phyloP scores from a whole-genome alignment of 2,888 invertebrate species.

The Colostygia pectinataria region DNA sequence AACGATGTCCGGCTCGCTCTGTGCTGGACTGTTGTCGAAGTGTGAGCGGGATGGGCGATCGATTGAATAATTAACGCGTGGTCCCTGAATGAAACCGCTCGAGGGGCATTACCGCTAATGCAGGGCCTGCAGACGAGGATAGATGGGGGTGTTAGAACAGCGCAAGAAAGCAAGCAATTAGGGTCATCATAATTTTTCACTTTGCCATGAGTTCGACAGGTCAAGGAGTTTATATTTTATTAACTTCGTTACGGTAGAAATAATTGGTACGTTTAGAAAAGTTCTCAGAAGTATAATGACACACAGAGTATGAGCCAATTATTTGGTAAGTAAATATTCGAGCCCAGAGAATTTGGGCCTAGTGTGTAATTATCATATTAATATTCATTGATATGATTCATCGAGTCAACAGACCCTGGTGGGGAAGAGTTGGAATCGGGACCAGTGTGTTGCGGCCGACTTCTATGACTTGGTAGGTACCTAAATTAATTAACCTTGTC shows the following conservation, averaged over 20 bases:
- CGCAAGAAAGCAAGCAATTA: conserved; percentile 58
- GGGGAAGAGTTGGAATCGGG: not conserved
- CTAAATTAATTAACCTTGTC: too few relatives aligned
- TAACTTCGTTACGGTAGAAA: conserved; percentile 49
- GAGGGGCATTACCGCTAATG: conserved; percentile 54
- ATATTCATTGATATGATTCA: conserved; percentile 41
- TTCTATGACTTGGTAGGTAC: too few relatives aligned
- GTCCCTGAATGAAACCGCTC: conserved; percentile 64
- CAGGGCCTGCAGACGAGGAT: conserved; percentile 56
- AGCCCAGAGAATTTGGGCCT: conserved; percentile 33
- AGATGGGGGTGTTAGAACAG: conserved; percentile 60
- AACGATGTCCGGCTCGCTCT: conserved; percentile 47
- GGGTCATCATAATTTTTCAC: conserved; percentile 63
- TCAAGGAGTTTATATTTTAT: conserved; percentile 57
- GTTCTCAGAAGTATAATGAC: conserved; percentile 52
- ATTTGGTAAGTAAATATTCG: conserved; percentile 40
- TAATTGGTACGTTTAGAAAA: conserved; percentile 63
- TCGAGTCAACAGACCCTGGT: conserved; percentile 14
- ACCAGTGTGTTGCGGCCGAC: not conserved
- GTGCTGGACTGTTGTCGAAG: conserved; percentile 17
- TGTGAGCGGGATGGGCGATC: conserved; percentile 46
- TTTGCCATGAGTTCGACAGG: conserved; percentile 38
- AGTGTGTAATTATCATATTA: conserved; percentile 43
- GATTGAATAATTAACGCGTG: conserved; percentile 71
- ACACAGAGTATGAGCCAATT: conserved; percentile 44